A percentile compares a stretch with the other conserved stretches of the same genome.
phyloP scores from a whole-genome alignment of 2,888 invertebrate genomes.

The Drosophila nr. perissopoda region DNA sequence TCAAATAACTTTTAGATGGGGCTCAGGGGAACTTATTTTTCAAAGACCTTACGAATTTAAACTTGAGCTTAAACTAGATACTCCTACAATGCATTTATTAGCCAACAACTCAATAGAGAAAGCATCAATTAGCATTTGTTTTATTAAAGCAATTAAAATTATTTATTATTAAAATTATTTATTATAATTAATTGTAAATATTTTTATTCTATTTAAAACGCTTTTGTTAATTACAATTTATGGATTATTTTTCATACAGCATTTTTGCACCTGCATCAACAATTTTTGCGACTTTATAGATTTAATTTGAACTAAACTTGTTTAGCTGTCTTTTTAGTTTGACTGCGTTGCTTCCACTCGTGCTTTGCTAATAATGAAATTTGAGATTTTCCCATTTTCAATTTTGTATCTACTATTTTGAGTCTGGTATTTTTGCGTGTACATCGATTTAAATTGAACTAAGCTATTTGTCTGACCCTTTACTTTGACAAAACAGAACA shows the following conservation, averaged over 20 bases:
- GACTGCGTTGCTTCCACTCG: neutral
- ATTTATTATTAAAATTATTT: neutral
- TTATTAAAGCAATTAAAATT: neutral
- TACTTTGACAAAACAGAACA: neutral
- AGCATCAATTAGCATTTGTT: neutral
- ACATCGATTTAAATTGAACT: neutral
- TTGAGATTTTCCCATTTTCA: neutral
- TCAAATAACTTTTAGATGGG: constrained; percentile 2
- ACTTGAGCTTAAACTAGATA: neutral
- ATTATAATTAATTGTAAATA: neutral
- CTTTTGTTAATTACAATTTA: neutral
- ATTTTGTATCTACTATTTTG: neutral
- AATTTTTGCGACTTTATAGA: neutral
- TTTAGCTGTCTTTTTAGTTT: neutral
- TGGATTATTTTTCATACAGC: neutral
- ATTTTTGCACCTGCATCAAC: neutral
- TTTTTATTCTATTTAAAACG: neutral
- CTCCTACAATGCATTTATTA: neutral
- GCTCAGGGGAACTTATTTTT: neutral
- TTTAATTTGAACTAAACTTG: neutral
- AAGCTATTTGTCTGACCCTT: neutral
- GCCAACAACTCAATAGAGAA: neutral
- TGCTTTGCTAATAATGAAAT: neutral
- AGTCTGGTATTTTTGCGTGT: neutral
- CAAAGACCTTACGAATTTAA: neutral